phyloP scores from a whole-genome alignment of 2,797 vertebrate species.

The Adelosebastes latens region DNA sequence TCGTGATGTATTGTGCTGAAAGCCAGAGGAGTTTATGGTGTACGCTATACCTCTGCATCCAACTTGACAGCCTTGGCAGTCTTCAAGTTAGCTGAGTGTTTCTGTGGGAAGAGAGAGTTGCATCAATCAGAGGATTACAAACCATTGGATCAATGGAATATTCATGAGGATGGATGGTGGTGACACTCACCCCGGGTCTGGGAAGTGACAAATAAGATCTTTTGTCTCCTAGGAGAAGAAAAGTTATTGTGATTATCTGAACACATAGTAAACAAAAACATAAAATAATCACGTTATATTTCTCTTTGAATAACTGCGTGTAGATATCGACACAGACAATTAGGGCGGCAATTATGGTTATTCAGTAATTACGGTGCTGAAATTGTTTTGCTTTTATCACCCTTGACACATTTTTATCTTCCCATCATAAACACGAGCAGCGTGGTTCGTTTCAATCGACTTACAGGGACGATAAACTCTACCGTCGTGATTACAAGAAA shows the following conservation, averaged over 20 bases:
- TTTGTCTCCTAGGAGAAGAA: constrained; percentile 91
- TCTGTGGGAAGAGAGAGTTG: constrained; percentile 82
- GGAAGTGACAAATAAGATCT: constrained; percentile 94
- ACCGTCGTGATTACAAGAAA: constrained; percentile 1
- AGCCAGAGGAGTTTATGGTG: constrained; percentile 19
- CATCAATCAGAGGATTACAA: constrained; percentile 44
- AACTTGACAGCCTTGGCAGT: constrained; percentile 90
- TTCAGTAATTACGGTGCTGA: constrained; percentile 17
- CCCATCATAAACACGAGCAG: constrained; percentile 4
- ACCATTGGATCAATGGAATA: constrained; percentile 22
- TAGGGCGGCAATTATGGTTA: neutral
- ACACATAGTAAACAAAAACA: neutral
- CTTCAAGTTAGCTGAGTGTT: constrained; percentile 92
- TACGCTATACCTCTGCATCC: constrained; percentile 90
- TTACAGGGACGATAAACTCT: constrained; percentile 7
- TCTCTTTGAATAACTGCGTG: neutral
- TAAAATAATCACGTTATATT: neutral
- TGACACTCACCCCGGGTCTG: constrained; percentile 92
- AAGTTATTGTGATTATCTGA: constrained; percentile 31
- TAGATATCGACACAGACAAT: neutral
- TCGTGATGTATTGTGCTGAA: constrained; percentile 53
- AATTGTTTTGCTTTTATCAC: constrained; percentile 22
- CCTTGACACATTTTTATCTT: constrained; percentile 18
- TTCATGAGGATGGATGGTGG: constrained; percentile 24
- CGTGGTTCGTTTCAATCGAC: neutral